Conservation (phyloP, 2,888 invertebrate genomes). For the Papilio gigon region DNA sequence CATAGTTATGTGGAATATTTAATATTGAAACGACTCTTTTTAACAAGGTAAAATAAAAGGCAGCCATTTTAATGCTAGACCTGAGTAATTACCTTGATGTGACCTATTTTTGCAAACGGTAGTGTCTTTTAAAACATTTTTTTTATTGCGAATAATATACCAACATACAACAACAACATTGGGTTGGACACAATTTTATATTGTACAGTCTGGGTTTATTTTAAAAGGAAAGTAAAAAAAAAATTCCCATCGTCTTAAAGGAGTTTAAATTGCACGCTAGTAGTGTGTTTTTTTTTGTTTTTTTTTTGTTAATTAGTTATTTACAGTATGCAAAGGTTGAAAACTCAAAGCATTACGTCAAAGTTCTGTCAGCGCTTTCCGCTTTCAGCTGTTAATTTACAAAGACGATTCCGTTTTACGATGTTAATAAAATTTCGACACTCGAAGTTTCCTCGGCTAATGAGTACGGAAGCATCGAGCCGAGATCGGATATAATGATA, state of each 20-base stretch:
- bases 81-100: not conserved
- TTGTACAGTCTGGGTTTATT: too few species aligned
- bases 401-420: slow-evolving; percentile 29
- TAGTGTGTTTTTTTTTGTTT: not conserved
- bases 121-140: too few species aligned
- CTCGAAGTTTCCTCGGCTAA: slow-evolving; percentile 56
- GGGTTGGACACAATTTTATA: too few species aligned
- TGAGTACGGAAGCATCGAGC: slow-evolving; percentile 57
- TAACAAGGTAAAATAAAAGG: not conserved
- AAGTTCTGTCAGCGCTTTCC: not conserved
- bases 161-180: too few species aligned
- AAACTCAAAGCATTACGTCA: not conserved
- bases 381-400: slow-evolving; percentile 23
- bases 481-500: slow-evolving; percentile 71
- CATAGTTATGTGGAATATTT: slow-evolving; percentile 13
- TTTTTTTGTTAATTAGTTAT: not conserved
- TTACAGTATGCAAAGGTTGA: not conserved
- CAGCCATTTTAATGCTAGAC: not conserved
- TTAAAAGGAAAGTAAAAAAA: too few species aligned
- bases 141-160: too few species aligned
- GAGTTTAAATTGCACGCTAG: too few species aligned
- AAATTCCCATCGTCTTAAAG: too few species aligned
- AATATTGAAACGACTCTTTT: slow-evolving; percentile 12
- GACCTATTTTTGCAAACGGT: too few species aligned
- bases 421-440: slow-evolving; percentile 41